Conservation (phyloP, 2,888 invertebrate species). For the Therioaphis trifolii region DNA sequence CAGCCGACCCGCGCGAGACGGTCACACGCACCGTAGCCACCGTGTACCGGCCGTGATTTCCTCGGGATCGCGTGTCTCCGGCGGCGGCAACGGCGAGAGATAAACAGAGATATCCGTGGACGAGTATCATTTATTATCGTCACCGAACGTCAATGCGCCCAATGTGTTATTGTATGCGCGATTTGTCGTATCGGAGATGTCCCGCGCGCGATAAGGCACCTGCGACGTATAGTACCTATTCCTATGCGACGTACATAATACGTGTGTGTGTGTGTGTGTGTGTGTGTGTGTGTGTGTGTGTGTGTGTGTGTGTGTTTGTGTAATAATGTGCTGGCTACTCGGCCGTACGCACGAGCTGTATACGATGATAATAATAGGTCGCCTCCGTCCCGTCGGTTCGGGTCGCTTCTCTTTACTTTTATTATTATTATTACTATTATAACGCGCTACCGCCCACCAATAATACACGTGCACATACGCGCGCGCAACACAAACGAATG, state of each 20-base stretch:
- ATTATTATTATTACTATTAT: slow-evolving; percentile 3
- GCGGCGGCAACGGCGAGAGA: background rate
- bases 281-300: too few species aligned
- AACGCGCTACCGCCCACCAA: slow-evolving; percentile 40
- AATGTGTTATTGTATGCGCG: slow-evolving; percentile 20
- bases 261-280: too few species aligned
- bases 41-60: too few species aligned
- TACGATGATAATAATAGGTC: background rate
- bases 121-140: background rate
- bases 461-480: background rate
- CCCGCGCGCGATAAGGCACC: slow-evolving; percentile 23
- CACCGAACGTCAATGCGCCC: background rate
- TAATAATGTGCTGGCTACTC: background rate
- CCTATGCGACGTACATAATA: too few species aligned
- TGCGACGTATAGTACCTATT: too few species aligned
- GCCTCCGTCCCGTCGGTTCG: slow-evolving; percentile 6
- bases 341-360: background rate
- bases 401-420: slow-evolving; percentile 5
- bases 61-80: too few species aligned
- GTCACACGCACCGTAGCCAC: too few species aligned
- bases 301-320: too few species aligned
- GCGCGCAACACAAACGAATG: slow-evolving; percentile 3
- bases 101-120: background rate
- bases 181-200: slow-evolving; percentile 50
- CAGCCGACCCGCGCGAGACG: too few species aligned